Conservation (phyloP, 2,113 vertebrate species). For the Hemiscyllium ocellatum region DNA sequence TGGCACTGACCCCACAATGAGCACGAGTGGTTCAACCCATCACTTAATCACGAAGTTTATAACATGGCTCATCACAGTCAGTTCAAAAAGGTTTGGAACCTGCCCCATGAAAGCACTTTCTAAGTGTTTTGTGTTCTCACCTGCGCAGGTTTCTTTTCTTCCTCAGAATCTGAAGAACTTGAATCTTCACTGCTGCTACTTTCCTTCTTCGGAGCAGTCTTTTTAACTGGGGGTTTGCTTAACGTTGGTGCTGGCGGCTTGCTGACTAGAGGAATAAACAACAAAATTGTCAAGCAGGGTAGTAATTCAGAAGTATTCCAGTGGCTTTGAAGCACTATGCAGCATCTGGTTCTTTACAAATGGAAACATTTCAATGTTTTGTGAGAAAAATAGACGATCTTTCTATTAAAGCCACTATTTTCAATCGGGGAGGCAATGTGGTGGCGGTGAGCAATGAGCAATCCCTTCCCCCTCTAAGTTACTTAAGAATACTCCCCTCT, state of each 20-base stretch:
- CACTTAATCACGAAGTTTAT: background rate
- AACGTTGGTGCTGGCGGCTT: background rate
- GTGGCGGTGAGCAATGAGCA: background rate
- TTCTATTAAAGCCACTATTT: background rate
- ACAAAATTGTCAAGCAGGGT: background rate
- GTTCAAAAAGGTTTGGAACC: background rate
- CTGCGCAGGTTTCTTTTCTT: slow-evolving; percentile 10
- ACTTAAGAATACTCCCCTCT: too few relatives aligned
- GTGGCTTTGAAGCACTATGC: background rate
- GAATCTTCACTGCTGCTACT: slow-evolving; percentile 32
- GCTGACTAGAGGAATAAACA: background rate
- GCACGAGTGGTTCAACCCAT: background rate
- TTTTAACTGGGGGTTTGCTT: background rate
- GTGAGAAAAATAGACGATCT: too few relatives aligned
- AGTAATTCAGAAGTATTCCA: background rate
- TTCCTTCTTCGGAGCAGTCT: background rate
- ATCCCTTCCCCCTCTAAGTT: background rate
- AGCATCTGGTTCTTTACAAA: background rate
- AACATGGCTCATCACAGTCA: background rate
- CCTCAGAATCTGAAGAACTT: slow-evolving; percentile 29
- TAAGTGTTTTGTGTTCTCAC: background rate
- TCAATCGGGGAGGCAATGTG: background rate
- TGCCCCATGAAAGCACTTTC: background rate
- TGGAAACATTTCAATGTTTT: background rate
- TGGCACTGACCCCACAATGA: background rate